Evolutionary conservation across 2,888 invertebrate genomes (phyloP), one percentile per base, ranked within the genome.

Genomic region (Ormyrus labotus): DNA sequence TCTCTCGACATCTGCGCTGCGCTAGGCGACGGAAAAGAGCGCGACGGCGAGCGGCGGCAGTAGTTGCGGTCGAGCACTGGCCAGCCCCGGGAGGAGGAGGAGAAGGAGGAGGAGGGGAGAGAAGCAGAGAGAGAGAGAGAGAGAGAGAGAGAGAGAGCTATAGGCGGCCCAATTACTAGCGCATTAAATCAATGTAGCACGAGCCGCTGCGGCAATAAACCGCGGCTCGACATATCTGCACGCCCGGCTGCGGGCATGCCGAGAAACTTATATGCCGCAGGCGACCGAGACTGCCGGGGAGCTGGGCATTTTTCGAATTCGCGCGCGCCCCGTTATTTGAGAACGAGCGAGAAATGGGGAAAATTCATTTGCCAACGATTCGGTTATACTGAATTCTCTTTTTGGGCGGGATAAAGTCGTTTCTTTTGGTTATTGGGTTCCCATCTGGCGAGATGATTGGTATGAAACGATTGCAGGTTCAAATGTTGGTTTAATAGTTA

Each of bases 171-270:
- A 90, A 90, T 90, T 90, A 90, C 89, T 88, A 85, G 85, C 85
- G 90, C 89, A 90, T 90, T 90, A 90, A 90, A 90, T 90, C 90
- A 90, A 90, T 90, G 90, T 90, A 89, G 87, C 88, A 84, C 85
- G 85, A 84, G 85, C 84, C 81, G 83, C 72, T 55, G 86, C 86
- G 88, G 90, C 89, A 90, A 90, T 90, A 90, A 90, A 90, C 89
- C 88, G 64, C 69, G 61, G 82, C 83, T 84, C 86, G 83, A 86
- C 88, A 88, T 89, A 88, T 87, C 87, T 88, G 86, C 87, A 88
- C 88, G 87, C 84, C 83, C 51, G 60, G 45, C 45, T 51, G 53
- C 53, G 11, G 55, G 58, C 48, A 57, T 68, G 53, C 64, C 70
- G 48, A 50, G 64, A 8, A 68, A 69, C 64, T 69, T 76, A 69